Evolutionary conservation across 2,888 invertebrate species (phyloP).

Genomic region (Acronicta psi): DNA sequence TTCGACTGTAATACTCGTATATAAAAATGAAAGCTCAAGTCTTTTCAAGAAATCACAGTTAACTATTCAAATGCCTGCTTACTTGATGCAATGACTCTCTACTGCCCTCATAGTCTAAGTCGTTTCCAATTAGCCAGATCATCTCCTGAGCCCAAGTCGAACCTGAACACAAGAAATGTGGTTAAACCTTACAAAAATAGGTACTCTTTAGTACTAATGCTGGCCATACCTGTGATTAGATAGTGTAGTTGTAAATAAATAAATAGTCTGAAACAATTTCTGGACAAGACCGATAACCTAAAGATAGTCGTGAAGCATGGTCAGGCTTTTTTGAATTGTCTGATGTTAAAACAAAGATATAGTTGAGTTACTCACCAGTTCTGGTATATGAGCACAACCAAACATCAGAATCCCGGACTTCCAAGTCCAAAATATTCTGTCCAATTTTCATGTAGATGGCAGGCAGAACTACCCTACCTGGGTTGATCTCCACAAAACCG

Average conservation of each 20-base stretch:
- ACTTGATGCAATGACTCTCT: conserved; percentile 89
- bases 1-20: no score
- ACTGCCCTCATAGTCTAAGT: conserved; percentile 93
- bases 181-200: no score
- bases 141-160: conserved; percentile 98
- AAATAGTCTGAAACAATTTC: no score
- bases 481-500: conserved; percentile 92
- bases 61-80: conserved; percentile 49
- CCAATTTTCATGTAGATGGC: conserved; percentile 91
- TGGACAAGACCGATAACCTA: no score
- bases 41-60: no score
- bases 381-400: conserved; percentile 97
- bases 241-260: no score
- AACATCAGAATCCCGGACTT: conserved; percentile 93
- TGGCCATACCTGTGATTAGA: no score
- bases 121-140: conserved; percentile 95
- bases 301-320: no score
- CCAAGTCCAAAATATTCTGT: conserved; percentile 91
- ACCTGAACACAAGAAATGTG: conserved; percentile 84
- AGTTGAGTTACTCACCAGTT: conserved; percentile 92
- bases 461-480: conserved; percentile 92
- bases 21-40: no score
- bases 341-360: no score
- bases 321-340: no score
- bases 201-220: no score